Evolutionary conservation across 2,797 vertebrate genomes (phyloP).

Genomic region (Tenualosa ilisha): DNA sequence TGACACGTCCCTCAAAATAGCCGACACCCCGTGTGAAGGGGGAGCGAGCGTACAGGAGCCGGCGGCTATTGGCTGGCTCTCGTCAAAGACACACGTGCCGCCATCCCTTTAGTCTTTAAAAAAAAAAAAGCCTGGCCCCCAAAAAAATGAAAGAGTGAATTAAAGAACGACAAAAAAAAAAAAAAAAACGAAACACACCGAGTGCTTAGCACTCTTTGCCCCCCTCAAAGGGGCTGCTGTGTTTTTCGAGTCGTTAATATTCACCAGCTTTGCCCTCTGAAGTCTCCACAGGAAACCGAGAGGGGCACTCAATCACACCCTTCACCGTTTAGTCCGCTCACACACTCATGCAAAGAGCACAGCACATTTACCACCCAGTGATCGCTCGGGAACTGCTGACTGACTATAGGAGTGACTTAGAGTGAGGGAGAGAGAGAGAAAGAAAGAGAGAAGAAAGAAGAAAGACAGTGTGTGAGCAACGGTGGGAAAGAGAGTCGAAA

Average conservation of each 20-base stretch:
- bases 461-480: background rate
- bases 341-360: slow-evolving; percentile 17
- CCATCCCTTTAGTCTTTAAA: slow-evolving; percentile 7
- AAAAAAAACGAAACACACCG: background rate
- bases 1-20: background rate
- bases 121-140: background rate
- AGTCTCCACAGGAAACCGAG: slow-evolving; percentile 12
- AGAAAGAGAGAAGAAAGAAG: background rate
- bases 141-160: background rate
- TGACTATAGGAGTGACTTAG: background rate
- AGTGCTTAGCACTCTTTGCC: slow-evolving; percentile 10
- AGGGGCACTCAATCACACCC: slow-evolving; percentile 19
- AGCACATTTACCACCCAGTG: background rate
- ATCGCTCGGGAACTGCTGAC: slow-evolving; percentile 2
- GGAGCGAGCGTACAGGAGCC: background rate
- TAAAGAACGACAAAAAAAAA: background rate
- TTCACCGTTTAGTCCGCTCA: slow-evolving; percentile 10
- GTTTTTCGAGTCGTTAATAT: slow-evolving; percentile 28
- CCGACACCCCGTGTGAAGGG: background rate
- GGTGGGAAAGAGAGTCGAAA: background rate
- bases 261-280: slow-evolving; percentile 23
- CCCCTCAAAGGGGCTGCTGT: slow-evolving; percentile 10
- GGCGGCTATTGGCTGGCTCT: background rate
- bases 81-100: background rate
- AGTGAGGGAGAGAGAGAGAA: background rate